A percentile compares a stretch with the other conserved stretches of the same genome.
Evolutionary conservation across 2,797 vertebrate genomes (phyloP).

Genomic region (Acanthiza pusilla): DNA sequence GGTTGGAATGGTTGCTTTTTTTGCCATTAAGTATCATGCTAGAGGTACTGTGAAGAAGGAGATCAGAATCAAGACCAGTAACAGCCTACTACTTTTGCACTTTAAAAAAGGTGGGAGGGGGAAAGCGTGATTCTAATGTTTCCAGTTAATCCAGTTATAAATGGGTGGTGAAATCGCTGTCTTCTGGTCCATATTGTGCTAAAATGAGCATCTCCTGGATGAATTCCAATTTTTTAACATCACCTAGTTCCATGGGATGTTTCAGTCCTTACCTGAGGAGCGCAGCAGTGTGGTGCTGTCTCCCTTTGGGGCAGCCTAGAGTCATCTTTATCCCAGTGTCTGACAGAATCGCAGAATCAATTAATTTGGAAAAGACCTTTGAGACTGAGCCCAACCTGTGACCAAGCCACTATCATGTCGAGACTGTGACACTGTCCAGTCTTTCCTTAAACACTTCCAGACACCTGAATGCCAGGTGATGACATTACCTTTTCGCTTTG

Average conservation of each 20-base stretch:
- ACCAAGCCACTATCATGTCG: not conserved
- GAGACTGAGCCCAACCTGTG: not conserved
- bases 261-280: not conserved
- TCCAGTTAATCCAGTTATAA: not conserved
- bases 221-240: not conserved
- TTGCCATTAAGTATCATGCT: not conserved
- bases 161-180: not conserved
- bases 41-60: not conserved
- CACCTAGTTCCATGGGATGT: not conserved
- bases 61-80: not conserved
- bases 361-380: not conserved
- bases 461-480: not conserved
- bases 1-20: not conserved
- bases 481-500: not conserved
- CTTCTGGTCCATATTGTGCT: not conserved
- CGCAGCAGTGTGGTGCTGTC: not conserved
- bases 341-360: not conserved
- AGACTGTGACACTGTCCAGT: not conserved
- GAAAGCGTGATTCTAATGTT: not conserved
- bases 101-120: not conserved
- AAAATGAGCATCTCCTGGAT: not conserved
- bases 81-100: not conserved
- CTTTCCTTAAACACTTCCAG: not conserved
- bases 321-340: not conserved
- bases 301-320: not conserved